A percentile compares a stretch with the other conserved stretches of the same genome.
These are phyloP conservation scores for Otocyon megalotis DNA, from an alignment of 2,113 vertebrate genomes.

Conservation along the genomic window DNA sequence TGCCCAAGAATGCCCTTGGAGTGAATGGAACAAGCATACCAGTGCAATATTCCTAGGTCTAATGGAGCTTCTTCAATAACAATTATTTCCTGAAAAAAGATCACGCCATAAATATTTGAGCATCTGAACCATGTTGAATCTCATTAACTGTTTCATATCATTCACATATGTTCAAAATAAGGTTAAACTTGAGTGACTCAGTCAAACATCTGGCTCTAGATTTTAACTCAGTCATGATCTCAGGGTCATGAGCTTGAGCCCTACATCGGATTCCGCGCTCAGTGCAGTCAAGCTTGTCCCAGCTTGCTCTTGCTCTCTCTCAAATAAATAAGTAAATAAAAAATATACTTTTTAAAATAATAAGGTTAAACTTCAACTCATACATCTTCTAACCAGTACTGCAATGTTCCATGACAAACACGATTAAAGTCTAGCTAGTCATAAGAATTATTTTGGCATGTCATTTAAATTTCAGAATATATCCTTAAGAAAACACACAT, in stretches of 20 bases:
- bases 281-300: background rate
- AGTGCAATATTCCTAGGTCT: background rate
- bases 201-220: background rate
- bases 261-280: background rate
- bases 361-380: background rate
- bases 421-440: background rate
- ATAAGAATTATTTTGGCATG: background rate
- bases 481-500: background rate
- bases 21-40: background rate
- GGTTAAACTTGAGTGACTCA: background rate
- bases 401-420: background rate
- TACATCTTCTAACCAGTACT: background rate
- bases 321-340: background rate
- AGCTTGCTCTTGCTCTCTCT: background rate
- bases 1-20: no score
- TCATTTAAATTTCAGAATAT: slow-evolving; percentile 37
- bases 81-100: background rate
- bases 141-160: background rate
- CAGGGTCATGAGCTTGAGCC: background rate
- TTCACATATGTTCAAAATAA: background rate
- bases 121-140: background rate
- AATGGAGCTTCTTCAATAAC: background rate
- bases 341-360: background rate
- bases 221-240: background rate
- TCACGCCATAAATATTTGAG: background rate